phyloP scores from a whole-genome alignment of 2,888 invertebrate genomes.

The Agrypnus murinus region DNA sequence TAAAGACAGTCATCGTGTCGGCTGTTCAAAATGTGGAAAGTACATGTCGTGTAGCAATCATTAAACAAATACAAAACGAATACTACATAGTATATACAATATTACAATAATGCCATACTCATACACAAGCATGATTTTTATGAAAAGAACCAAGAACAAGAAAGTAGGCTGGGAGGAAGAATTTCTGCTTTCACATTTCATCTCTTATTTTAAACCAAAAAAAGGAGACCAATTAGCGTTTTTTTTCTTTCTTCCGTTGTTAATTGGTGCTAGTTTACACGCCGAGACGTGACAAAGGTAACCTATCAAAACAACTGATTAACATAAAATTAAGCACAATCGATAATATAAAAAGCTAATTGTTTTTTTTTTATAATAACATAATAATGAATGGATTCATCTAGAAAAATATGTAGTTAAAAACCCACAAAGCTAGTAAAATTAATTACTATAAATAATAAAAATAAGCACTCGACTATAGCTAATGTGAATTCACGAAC shows the following conservation, averaged over 20 bases:
- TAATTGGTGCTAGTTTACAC: constrained; percentile 20
- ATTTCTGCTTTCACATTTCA: constrained; percentile 34
- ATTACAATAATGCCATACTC: too few relatives aligned
- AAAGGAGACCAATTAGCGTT: constrained; percentile 16
- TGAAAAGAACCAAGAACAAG: constrained; percentile 26
- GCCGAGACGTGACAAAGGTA: constrained; percentile 6
- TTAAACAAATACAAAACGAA: constrained; percentile 12
- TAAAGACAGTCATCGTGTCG: constrained; percentile 6
- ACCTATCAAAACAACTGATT: not conserved
- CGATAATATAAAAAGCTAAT: not conserved
- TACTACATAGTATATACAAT: too few relatives aligned
- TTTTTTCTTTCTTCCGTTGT: not conserved
- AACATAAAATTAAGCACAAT: not conserved
- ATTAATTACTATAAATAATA: too few relatives aligned
- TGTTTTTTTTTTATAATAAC: not conserved
- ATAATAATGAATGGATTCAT: not conserved
- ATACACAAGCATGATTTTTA: constrained; percentile 4
- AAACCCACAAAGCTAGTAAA: too few relatives aligned
- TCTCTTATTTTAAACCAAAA: not conserved
- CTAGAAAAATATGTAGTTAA: too few relatives aligned
- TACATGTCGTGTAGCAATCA: constrained; percentile 17
- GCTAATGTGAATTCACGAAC: too few relatives aligned
- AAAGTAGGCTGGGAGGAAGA: constrained; percentile 29
- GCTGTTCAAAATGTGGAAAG: constrained; percentile 30
- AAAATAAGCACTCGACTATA: too few relatives aligned